Conservation (phyloP, 2,113 vertebrate genomes). For the Barnardius zonarius region DNA sequence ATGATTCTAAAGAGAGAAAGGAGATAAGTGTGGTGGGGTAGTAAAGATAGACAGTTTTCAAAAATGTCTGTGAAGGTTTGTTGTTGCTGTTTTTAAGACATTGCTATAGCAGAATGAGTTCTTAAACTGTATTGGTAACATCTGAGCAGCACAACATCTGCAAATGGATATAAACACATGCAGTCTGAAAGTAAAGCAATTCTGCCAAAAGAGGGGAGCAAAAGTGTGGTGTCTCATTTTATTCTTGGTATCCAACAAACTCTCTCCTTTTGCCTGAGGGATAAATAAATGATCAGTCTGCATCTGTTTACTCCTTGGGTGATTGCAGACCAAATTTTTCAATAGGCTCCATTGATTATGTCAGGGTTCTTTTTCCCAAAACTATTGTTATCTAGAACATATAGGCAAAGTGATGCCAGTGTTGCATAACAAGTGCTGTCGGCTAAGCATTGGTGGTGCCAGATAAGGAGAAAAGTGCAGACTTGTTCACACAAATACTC, state of each 20-base stretch:
- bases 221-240: background rate
- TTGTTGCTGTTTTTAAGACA: background rate
- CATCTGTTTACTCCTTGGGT: background rate
- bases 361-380: background rate
- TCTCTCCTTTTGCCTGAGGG: background rate
- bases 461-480: background rate
- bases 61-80: background rate
- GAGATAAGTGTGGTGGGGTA: background rate
- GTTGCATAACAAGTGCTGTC: background rate
- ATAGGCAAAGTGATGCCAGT: background rate
- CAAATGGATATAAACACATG: background rate
- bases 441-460: background rate
- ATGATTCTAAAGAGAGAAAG: background rate
- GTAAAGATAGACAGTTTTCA: background rate
- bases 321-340: background rate
- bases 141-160: background rate
- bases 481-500: background rate
- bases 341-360: background rate
- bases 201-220: background rate
- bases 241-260: background rate
- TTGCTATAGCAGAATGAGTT: background rate
- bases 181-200: background rate
- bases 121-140: background rate
- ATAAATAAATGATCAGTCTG: background rate
- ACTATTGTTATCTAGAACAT: background rate